A percentile compares a stretch with the other conserved stretches of the same genome.
Conservation (phyloP, 2,888 invertebrate species). For the Nesidiocoris tenuis region DNA sequence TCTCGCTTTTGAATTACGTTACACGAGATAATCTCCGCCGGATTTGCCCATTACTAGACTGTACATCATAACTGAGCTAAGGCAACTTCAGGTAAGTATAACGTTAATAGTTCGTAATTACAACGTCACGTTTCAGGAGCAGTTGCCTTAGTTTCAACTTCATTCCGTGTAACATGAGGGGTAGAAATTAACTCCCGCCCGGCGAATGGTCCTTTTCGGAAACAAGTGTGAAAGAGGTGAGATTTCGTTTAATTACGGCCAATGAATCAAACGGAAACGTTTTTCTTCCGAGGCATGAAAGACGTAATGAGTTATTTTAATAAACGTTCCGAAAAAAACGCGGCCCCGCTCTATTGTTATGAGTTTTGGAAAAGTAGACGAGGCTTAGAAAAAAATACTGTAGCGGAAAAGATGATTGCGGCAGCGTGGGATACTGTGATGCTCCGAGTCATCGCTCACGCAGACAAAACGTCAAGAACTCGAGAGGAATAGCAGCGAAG, state of each 20-base stretch:
- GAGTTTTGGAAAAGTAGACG: neutral
- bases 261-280: constrained; percentile 1
- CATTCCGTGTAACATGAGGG: too few species aligned
- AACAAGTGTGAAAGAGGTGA: constrained; percentile 7
- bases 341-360: neutral
- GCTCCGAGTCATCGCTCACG: constrained; percentile 31
- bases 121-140: neutral
- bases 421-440: constrained; percentile 26
- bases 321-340: constrained; percentile 1
- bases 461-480: constrained; percentile 11
- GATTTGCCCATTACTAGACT: neutral
- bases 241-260: constrained; percentile 17
- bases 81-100: neutral
- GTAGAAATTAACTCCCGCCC: neutral
- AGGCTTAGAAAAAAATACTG: constrained; percentile 12
- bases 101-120: neutral
- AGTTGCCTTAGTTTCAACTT: constrained; percentile 3
- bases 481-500: constrained; percentile 8
- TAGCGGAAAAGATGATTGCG: constrained; percentile 31
- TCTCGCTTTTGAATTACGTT: neutral
- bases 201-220: neutral
- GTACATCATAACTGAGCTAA: neutral
- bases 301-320: constrained; percentile 28
- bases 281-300: neutral
- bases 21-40: neutral